phyloP scores from a whole-genome alignment of 1,140 invertebrate genomes.

The Dendroctonus valens region DNA sequence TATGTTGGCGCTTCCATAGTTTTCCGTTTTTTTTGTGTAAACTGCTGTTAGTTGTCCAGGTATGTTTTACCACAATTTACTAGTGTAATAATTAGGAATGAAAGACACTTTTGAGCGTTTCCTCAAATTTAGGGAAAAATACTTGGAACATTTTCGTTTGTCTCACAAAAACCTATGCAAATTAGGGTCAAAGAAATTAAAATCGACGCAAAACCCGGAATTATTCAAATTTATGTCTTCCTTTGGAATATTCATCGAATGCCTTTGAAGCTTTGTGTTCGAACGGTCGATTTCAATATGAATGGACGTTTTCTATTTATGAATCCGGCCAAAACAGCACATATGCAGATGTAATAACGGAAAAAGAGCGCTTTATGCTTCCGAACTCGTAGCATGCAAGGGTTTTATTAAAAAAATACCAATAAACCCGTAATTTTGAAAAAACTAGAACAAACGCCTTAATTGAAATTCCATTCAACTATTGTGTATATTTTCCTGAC shows the following conservation, averaged over 20 bases:
- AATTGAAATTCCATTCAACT: no score
- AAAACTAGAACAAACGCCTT: no score
- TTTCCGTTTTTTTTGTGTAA: background rate
- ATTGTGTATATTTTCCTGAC: no score
- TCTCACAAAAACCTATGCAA: background rate
- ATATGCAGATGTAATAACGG: background rate
- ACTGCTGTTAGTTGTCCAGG: background rate
- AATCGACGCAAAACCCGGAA: background rate
- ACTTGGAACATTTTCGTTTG: background rate
- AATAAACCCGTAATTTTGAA: no score
- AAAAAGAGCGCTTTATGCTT: background rate
- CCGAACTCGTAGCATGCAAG: no score
- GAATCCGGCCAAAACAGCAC: background rate
- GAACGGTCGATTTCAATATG: background rate
- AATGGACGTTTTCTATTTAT: background rate
- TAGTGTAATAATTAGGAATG: background rate
- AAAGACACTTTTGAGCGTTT: background rate
- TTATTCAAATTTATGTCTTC: background rate
- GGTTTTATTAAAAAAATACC: no score
- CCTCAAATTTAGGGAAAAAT: background rate
- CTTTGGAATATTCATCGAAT: background rate
- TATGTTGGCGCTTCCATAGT: background rate
- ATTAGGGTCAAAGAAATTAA: constrained; percentile 1
- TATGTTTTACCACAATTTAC: background rate
- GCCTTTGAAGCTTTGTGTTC: background rate